These are phyloP conservation scores for Drosophila planitibia DNA, from an alignment of 2,888 invertebrate species.

Conservation along the genomic window DNA sequence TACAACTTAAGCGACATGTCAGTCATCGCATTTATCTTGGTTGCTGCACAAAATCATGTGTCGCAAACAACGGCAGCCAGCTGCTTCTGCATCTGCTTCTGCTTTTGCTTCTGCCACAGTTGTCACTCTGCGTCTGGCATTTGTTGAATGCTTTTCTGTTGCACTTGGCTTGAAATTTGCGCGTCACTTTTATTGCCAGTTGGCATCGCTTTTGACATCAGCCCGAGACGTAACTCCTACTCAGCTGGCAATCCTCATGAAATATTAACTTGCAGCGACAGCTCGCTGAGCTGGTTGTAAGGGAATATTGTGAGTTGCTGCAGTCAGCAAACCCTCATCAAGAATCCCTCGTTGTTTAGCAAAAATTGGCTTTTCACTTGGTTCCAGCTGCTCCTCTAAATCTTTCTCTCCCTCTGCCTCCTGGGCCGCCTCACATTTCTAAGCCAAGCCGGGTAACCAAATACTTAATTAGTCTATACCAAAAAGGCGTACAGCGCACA, in stretches of 20 bases:
- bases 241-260: background rate
- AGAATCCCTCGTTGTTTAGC: conserved; percentile 62
- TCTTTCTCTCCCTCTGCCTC: too few relatives aligned
- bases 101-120: conserved; percentile 3
- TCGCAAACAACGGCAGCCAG: conserved; percentile 38
- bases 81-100: conserved; percentile 18
- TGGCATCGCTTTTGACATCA: conserved; percentile 44
- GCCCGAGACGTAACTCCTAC: background rate
- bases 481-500: conserved; percentile 41
- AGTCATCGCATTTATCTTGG: conserved; percentile 61
- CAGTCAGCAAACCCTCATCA: conserved; percentile 16
- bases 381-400: conserved; percentile 39
- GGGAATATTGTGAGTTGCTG: background rate
- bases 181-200: conserved; percentile 75
- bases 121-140: conserved; percentile 60
- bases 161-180: conserved; percentile 77
- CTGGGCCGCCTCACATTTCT: conserved; percentile 32
- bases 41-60: conserved; percentile 43
- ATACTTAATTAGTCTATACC: conserved; percentile 76
- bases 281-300: conserved; percentile 28
- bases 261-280: conserved; percentile 67
- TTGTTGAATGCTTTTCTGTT: conserved; percentile 78
- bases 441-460: conserved; percentile 69
- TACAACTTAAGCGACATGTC: conserved; percentile 49
- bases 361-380: conserved; percentile 73